phyloP scores from a whole-genome alignment of 2,797 vertebrate genomes.

The Pseudopleuronectes americanus region DNA sequence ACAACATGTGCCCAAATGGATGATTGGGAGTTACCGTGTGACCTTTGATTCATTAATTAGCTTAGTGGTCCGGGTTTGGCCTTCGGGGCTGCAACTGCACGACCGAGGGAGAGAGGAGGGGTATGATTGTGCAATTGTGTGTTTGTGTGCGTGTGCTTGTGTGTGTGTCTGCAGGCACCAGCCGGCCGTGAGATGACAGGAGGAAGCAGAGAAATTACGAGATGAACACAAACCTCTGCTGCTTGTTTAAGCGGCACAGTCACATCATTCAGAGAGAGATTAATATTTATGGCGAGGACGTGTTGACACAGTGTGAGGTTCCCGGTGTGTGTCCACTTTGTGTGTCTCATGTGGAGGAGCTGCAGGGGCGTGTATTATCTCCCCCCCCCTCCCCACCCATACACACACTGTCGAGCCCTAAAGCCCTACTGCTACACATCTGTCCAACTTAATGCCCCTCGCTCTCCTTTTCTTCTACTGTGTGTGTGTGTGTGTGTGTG shows the following conservation, averaged over 20 bases:
- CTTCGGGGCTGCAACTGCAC: slow-evolving; percentile 66
- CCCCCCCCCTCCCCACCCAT: slow-evolving; percentile 26
- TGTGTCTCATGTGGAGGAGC: slow-evolving; percentile 38
- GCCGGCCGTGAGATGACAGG: not conserved
- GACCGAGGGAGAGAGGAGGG: slow-evolving; percentile 3
- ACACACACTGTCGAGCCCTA: slow-evolving; percentile 39
- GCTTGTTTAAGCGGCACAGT: slow-evolving; percentile 42
- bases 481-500: not conserved
- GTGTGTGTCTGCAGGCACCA: not conserved
- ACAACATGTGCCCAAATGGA: slow-evolving; percentile 51
- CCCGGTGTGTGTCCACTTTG: slow-evolving; percentile 19
- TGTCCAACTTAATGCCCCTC: slow-evolving; percentile 26
- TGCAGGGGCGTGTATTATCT: slow-evolving; percentile 62
- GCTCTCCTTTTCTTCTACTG: not conserved
- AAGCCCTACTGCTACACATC: slow-evolving; percentile 54
- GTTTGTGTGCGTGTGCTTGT: slow-evolving; percentile 8
- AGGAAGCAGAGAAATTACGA: not conserved
- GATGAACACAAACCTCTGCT: slow-evolving; percentile 11
- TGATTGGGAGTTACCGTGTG: slow-evolving; percentile 51
- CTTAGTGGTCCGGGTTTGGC: slow-evolving; percentile 60
- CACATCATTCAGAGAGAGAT: slow-evolving; percentile 32
- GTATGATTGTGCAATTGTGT: slow-evolving; percentile 5
- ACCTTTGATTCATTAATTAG: slow-evolving; percentile 74
- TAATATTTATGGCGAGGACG: slow-evolving; percentile 41
- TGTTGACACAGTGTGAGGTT: slow-evolving; percentile 46